Evolutionary conservation across 2,888 invertebrate genomes (phyloP), one percentile per base, ranked within the genome.

Genomic region (Bursaphelenchus okinawaensis): DNA sequence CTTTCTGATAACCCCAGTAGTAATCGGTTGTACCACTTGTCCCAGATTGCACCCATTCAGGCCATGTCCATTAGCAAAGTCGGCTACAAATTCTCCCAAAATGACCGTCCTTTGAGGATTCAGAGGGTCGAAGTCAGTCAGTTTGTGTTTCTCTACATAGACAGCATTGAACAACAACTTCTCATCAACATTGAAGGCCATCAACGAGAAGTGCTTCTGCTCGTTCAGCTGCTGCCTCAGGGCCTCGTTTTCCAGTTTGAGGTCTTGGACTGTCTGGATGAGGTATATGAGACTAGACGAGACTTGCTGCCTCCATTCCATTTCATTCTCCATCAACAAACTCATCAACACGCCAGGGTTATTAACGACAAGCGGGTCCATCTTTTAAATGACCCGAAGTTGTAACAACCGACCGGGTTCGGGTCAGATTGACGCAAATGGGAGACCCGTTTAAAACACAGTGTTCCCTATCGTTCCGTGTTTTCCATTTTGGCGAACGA

Each of bases 11-110:
- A 59, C 50, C 9, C 50, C 60, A 16, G 60, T 59, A 8, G 60
- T 59, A n/a, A 59, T 59, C 19, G 60, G 60, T 50, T 59, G 60
- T n/a, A 59, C 60, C n/a, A 59, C 52, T 29, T 59, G 29, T 2
- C 26, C 19, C 26, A 59, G 24, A 4, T 20, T 40, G 52, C 60
- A 59, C 9, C 60, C 60, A 27, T 59, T 59, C 12, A 59, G 19
- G 4, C 9, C 52, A 24, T 59, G 60, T n/a, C 60, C 60, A 29
- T 59, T 31, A 1, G 60, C 40, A 29, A 59, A 50, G 50, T 59
- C 60, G 51, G 60, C 60, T 12, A 59, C 60, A 7, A 59, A 55
- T 50, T 31, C 23, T 16, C 60, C 60, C 12, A 59, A 40, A 16
- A 50, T 20, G 19, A 20, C 8, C 50, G 50, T 50, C 8, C 60